These are phyloP conservation scores for Orchesella cincta DNA, from an alignment of 1,140 invertebrate genomes.

Conservation along the genomic window DNA sequence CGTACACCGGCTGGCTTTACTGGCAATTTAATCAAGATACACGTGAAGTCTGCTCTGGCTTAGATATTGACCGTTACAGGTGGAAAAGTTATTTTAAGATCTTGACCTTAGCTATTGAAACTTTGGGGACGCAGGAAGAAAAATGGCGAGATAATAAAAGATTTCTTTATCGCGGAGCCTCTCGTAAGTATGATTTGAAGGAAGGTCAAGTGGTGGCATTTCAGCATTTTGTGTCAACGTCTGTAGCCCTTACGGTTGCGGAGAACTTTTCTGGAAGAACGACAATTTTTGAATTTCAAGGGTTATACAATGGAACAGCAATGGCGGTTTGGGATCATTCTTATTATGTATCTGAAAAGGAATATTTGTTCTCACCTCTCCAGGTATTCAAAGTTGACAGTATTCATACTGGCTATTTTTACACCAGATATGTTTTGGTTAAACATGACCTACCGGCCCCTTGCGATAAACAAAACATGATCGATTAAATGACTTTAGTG, in stretches of 20 bases:
- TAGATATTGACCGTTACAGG: neutral
- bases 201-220: slow-evolving; percentile 20
- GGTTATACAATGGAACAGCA: slow-evolving; percentile 21
- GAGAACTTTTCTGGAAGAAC: slow-evolving; percentile 8
- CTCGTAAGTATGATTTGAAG: neutral
- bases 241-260: neutral
- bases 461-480: neutral
- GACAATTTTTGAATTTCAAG: slow-evolving; percentile 14
- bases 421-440: slow-evolving; percentile 21
- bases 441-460: neutral
- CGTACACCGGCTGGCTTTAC: neutral
- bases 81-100: slow-evolving; percentile 20
- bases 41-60: slow-evolving; percentile 19
- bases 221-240: slow-evolving; percentile 25
- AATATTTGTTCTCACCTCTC: slow-evolving; percentile 15
- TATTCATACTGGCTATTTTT: neutral
- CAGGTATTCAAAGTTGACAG: slow-evolving; percentile 23
- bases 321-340: slow-evolving; percentile 25
- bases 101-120: neutral
- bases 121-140: neutral
- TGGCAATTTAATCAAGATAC: slow-evolving; percentile 6
- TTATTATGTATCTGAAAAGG: slow-evolving; percentile 1
- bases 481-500: no score
- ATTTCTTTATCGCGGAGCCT: slow-evolving; percentile 7
- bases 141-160: neutral